These are phyloP conservation scores for Botrylloides violaceus DNA, from an alignment of 23 tunicate species.

Conservation along the genomic window DNA sequence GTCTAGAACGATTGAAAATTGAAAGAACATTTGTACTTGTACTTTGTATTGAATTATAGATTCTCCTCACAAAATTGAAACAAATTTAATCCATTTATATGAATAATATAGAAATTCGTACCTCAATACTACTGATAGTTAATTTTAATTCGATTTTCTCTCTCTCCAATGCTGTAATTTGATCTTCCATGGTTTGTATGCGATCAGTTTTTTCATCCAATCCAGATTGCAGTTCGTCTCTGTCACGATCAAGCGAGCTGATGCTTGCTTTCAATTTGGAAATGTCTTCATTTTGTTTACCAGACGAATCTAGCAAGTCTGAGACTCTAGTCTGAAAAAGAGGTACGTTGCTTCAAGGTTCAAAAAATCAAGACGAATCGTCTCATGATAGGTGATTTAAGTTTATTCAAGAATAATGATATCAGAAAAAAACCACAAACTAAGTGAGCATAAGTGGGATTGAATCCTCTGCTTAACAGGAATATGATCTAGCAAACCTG, in stretches of 20 bases:
- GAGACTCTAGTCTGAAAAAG: constrained; percentile 7
- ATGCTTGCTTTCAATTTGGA: constrained; percentile 55
- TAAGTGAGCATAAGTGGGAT: no score
- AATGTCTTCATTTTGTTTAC: constrained; percentile 73
- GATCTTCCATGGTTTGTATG: constrained; percentile 48
- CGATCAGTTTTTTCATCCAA: constrained; percentile 78
- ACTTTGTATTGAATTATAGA: no score
- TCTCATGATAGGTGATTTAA: background rate
- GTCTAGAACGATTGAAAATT: no score
- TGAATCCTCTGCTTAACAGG: no score
- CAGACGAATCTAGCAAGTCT: constrained; percentile 49
- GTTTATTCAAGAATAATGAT: no score
- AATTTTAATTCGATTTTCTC: constrained; percentile 53
- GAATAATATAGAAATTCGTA: background rate
- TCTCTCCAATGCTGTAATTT: constrained; percentile 46
- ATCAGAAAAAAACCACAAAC: no score
- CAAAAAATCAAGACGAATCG: background rate
- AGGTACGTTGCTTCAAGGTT: background rate
- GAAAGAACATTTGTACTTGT: no score
- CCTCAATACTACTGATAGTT: constrained; percentile 43
- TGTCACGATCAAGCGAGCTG: constrained; percentile 87
- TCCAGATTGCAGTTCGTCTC: constrained; percentile 71
- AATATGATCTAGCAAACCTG: no score
- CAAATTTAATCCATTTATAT: no score
- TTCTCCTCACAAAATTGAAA: no score